Conservation (phyloP, 2,797 vertebrate genomes). For the Neomorphus geoffroyi region DNA sequence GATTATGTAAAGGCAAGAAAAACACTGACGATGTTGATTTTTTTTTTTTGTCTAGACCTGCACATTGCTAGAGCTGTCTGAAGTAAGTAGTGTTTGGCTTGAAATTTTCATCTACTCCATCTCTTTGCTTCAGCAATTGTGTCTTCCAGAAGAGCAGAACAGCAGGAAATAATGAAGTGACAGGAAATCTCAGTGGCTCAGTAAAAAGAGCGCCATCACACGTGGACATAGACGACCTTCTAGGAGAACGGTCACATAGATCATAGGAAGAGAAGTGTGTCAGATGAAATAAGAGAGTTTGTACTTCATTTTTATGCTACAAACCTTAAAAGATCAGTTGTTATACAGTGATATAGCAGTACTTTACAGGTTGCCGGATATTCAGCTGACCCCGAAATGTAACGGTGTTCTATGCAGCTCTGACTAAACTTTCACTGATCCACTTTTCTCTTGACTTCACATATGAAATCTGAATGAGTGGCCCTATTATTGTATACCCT, state of each 20-base stretch:
- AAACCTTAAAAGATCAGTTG: not conserved
- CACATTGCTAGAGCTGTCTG: not conserved
- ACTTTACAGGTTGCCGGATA: not conserved
- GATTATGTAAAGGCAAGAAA: not conserved
- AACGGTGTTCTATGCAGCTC: not conserved
- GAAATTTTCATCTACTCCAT: not conserved
- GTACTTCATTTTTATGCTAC: not conserved
- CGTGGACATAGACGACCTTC: not conserved
- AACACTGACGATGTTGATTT: not conserved
- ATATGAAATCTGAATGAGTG: not conserved
- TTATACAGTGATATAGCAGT: not conserved
- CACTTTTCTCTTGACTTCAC: not conserved
- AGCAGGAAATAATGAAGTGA: not conserved
- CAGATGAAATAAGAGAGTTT: not conserved
- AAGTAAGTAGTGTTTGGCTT: not conserved
- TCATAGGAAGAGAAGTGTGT: not conserved
- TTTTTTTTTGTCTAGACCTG: not conserved
- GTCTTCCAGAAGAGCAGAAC: not conserved
- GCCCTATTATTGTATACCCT: not conserved
- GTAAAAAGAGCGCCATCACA: not conserved
- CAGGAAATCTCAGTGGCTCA: not conserved
- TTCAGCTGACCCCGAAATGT: not conserved
- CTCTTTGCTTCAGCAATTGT: not conserved
- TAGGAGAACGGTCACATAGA: not conserved
- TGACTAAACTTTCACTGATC: not conserved